Conservation (phyloP, 2,113 vertebrate species). For the Megaptera novaeangliae region DNA sequence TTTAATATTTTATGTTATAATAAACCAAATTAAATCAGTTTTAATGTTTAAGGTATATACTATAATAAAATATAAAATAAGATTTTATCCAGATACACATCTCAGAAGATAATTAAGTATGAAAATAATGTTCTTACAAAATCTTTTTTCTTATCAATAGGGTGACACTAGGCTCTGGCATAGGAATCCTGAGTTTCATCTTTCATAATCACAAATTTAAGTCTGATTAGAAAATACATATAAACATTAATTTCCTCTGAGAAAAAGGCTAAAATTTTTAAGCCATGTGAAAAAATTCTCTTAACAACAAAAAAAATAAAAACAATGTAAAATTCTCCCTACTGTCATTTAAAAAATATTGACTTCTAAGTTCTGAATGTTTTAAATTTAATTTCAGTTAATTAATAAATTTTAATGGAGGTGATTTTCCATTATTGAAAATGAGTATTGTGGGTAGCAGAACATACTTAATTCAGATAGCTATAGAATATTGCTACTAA, state of each 20-base stretch:
- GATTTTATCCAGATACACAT: not conserved
- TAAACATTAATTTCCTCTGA: not conserved
- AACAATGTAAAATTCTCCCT: not conserved
- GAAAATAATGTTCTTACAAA: not conserved
- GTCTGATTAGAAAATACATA: not conserved
- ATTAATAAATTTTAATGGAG: not conserved
- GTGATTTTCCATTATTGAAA: not conserved
- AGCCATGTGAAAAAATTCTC: not conserved
- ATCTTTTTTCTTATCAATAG: not conserved
- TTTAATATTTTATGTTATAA: conserved; percentile 2
- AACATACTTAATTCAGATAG: not conserved
- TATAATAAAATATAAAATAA: not conserved
- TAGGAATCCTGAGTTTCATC: not conserved
- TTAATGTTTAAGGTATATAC: not conserved
- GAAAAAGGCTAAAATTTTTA: not conserved
- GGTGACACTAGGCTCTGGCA: no score
- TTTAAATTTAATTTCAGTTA: not conserved
- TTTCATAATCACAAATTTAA: not conserved
- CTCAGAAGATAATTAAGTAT: not conserved
- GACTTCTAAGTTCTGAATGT: not conserved
- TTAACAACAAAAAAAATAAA: not conserved
- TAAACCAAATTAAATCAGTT: not conserved
- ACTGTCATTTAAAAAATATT: not conserved
- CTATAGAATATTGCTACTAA: not conserved
- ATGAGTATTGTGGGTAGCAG: not conserved